Conservation (phyloP, 2,888 invertebrate genomes). For the Platycnemis pennipes region DNA sequence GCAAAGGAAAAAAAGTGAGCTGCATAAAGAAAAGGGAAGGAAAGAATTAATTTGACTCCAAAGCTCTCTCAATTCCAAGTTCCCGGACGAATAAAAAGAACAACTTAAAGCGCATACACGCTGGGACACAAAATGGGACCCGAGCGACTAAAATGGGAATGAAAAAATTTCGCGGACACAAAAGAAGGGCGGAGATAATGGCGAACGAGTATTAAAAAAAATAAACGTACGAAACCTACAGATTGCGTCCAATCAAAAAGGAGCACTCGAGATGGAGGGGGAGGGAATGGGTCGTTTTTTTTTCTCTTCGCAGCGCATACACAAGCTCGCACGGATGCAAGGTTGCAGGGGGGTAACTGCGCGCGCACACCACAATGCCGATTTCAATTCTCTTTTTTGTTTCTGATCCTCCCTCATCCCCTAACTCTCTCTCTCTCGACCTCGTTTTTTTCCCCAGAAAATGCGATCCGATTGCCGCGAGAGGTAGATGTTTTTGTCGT, state of each 20-base stretch:
- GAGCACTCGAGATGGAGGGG: conserved; percentile 48
- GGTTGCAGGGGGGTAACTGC: conserved; percentile 15
- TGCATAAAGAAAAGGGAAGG: neutral
- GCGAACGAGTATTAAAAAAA: neutral
- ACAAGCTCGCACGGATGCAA: neutral
- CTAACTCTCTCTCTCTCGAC: neutral
- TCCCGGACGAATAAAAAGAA: neutral
- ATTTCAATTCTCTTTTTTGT: neutral
- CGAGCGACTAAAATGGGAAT: neutral
- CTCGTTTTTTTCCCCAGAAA: neutral
- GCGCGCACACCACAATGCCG: conserved; percentile 49
- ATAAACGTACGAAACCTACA: conserved; percentile 49
- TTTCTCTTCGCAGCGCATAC: neutral
- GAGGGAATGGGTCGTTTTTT: conserved; percentile 10
- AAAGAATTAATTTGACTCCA: conserved; percentile 20
- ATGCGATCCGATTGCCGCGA: conserved; percentile 39
- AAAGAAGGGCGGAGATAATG: conserved; percentile 17
- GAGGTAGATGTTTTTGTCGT: conserved; percentile 27
- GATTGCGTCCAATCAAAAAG: conserved; percentile 62
- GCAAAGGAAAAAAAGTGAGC: neutral
- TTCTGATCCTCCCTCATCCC: neutral
- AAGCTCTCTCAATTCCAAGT: conserved; percentile 32
- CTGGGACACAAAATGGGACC: neutral
- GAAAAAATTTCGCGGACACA: neutral
- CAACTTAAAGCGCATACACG: conserved; percentile 3